Conservation (phyloP, 2,888 invertebrate species). For the Harpalus rufipes region DNA sequence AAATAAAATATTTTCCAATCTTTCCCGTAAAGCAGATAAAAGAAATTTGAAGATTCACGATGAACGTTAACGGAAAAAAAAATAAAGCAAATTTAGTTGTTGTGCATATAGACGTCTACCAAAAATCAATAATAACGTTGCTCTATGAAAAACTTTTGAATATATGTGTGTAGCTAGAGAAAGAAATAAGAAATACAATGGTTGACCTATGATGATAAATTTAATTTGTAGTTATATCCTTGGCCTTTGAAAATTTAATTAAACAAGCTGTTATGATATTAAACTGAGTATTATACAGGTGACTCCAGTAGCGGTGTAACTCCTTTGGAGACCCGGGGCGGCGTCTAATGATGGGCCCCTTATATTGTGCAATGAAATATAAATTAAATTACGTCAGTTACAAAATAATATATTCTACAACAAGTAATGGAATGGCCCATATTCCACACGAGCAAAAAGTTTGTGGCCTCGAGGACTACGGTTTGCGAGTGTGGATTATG, state of each 20-base stretch:
- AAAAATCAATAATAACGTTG: conserved; percentile 44
- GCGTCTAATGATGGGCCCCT: too few relatives aligned
- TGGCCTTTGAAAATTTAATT: conserved; percentile 42
- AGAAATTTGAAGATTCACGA: conserved; percentile 45
- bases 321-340: too few relatives aligned
- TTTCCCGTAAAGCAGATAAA: conserved; percentile 29
- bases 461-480: too few relatives aligned
- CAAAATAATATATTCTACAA: too few relatives aligned
- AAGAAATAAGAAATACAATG: conserved; percentile 31
- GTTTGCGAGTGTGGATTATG: too few relatives aligned
- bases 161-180: conserved; percentile 1
- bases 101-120: conserved; percentile 41
- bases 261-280: conserved; percentile 6
- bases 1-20: conserved; percentile 36
- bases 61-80: conserved; percentile 41
- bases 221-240: conserved; percentile 1
- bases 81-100: conserved; percentile 41
- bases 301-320: too few relatives aligned
- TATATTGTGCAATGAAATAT: too few relatives aligned
- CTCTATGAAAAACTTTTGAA: conserved; percentile 14
- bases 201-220: conserved; percentile 9
- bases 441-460: too few relatives aligned
- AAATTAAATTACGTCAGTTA: too few relatives aligned
- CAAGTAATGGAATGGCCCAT: too few relatives aligned
- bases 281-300: conserved; percentile 26